These are phyloP conservation scores for Hippocampus guttulatus DNA, from an alignment of 2,113 vertebrate genomes.

Conservation along the genomic window DNA sequence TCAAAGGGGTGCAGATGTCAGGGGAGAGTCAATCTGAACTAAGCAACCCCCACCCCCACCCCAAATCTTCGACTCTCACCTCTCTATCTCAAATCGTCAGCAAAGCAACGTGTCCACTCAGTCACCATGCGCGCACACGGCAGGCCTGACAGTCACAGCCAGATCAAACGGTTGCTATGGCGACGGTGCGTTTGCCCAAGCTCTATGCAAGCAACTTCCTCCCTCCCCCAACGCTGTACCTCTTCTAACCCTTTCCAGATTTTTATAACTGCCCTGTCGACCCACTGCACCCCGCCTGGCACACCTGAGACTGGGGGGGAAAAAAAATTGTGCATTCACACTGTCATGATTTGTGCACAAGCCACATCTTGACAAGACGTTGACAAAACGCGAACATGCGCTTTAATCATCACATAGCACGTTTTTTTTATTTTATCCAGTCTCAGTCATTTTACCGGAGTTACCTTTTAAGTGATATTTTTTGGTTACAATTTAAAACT, in stretches of 20 bases:
- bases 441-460: too few relatives aligned
- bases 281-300: not conserved
- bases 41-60: conserved; percentile 20
- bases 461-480: too few relatives aligned
- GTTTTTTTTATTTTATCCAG: too few relatives aligned
- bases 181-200: conserved; percentile 69
- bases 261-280: conserved; percentile 35
- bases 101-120: conserved; percentile 62
- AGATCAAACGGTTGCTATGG: conserved; percentile 74
- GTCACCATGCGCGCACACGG: conserved; percentile 55
- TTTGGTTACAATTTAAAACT: too few relatives aligned
- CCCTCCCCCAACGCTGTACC: conserved; percentile 56
- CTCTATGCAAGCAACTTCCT: conserved; percentile 56
- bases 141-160: conserved; percentile 63
- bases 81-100: conserved; percentile 59
- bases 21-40: conserved; percentile 34
- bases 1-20: conserved; percentile 64
- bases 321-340: too few relatives aligned
- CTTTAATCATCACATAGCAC: too few relatives aligned
- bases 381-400: too few relatives aligned
- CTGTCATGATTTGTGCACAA: too few relatives aligned
- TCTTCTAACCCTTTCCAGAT: conserved; percentile 69
- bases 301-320: too few relatives aligned
- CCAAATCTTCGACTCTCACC: conserved; percentile 3
- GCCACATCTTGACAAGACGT: too few relatives aligned